Conservation (phyloP, 2,888 invertebrate species). For the Lochmaea crataegi region DNA sequence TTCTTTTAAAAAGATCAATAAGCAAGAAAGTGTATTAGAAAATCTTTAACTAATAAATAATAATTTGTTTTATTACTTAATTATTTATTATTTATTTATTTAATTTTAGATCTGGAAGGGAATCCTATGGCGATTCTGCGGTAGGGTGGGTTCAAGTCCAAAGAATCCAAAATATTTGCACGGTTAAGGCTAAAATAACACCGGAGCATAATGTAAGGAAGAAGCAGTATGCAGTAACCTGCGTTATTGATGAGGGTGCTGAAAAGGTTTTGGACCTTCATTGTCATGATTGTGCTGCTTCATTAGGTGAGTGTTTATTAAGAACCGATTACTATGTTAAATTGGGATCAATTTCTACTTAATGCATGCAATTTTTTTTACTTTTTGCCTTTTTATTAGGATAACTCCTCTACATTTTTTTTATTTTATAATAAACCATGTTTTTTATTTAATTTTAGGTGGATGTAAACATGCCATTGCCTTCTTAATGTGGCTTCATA, state of each 20-base stretch:
- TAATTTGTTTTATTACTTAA: too few species aligned
- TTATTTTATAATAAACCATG: not conserved
- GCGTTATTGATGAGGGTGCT: conserved; percentile 38
- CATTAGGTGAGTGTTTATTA: conserved; percentile 21
- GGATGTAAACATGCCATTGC: too few species aligned
- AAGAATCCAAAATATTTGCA: conserved; percentile 43
- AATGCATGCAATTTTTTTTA: not conserved
- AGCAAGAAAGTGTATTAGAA: too few species aligned
- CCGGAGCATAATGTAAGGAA: conserved; percentile 44
- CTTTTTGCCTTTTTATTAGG: too few species aligned
- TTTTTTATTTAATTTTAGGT: too few species aligned
- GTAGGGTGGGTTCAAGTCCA: conserved; percentile 48
- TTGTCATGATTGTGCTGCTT: conserved; percentile 41
- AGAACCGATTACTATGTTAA: not conserved
- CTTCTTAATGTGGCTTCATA: too few species aligned
- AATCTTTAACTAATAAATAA: too few species aligned
- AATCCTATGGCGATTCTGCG: conserved; percentile 41
- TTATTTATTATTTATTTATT: too few species aligned
- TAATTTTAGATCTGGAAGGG: conserved; percentile 2
- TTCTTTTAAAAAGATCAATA: too few species aligned
- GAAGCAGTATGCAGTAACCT: conserved; percentile 36
- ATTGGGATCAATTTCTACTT: not conserved
- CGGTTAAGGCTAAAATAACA: conserved; percentile 32
- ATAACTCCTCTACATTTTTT: not conserved
- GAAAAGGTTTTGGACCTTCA: conserved; percentile 25